Percentiles rank a stretch among this genome's conserved stretches.
These are phyloP conservation scores for Drosophila kambysellisi DNA, from an alignment of 2,888 invertebrate species.

Conservation along the genomic window DNA sequence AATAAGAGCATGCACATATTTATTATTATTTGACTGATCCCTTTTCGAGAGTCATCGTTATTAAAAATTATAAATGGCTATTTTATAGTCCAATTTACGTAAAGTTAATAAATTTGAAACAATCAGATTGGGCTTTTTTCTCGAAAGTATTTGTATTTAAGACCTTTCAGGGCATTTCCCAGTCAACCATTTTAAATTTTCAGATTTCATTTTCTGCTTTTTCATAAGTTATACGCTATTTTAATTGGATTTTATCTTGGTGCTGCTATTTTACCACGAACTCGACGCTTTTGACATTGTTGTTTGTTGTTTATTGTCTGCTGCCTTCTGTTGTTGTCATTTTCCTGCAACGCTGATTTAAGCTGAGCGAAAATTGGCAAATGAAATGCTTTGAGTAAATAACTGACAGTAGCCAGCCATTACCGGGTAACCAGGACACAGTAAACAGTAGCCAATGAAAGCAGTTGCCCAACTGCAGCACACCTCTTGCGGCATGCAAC, in stretches of 20 bases:
- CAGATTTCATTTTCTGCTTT: conserved; percentile 16
- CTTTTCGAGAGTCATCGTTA: neutral
- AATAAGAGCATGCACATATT: neutral
- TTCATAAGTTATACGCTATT: conserved; percentile 63
- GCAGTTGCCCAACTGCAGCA: conserved; percentile 29
- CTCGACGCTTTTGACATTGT: conserved; percentile 36
- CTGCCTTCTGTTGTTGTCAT: conserved; percentile 32
- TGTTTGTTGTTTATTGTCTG: conserved; percentile 18
- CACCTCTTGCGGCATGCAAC: conserved; percentile 34
- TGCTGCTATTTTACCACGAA: conserved; percentile 60
- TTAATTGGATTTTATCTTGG: conserved; percentile 79
- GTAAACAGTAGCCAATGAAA: conserved; percentile 22
- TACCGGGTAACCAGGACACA: conserved; percentile 1
- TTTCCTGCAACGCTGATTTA: conserved; percentile 72
- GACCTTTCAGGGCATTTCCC: conserved; percentile 44
- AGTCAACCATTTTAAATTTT: conserved; percentile 19
- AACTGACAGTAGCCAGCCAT: conserved; percentile 48
- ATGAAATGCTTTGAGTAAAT: conserved; percentile 74
- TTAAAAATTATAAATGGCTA: neutral
- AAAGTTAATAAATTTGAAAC: neutral
- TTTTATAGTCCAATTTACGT: neutral
- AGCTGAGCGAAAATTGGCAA: conserved; percentile 73
- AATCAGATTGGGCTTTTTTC: neutral
- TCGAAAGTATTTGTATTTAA: neutral
- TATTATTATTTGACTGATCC: neutral